Evolutionary conservation across 2,113 vertebrate genomes (phyloP), one percentile per base, ranked within the genome.

Genomic region (Boulengeromyrus knoepffleri): DNA sequence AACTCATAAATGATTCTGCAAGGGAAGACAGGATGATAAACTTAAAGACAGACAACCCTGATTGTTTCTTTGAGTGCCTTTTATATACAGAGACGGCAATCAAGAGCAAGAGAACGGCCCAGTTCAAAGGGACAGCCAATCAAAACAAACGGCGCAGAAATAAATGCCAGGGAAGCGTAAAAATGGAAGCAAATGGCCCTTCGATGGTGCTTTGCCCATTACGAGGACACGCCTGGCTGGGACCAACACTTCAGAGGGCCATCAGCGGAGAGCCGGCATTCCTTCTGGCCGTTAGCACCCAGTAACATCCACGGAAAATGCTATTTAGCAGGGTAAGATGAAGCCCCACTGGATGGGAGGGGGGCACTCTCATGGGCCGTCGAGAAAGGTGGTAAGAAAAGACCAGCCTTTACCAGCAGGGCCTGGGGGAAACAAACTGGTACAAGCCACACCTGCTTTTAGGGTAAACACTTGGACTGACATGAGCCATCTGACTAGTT

Each of bases 1-100:
- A 96, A 97, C 92, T 97, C 95, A 90, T 95, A 98, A 52, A 99
- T 94, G 88, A 93, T 91, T 92, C 98, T 99, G 92, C 17, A 2
- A 24, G 1, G 94, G 10, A 90, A 7, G 13, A 86, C 15, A 24
- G 2, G 5, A 87, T 8, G 49, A 31, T 36, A 87, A 52, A 86
- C 47, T 13, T 12, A 66, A n/a, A 62, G 58, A 66, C 9, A 27
- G 58, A 66, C 58, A 66, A 27, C n/a, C n/a, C n/a, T 9, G 24
- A 66, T 5, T 50, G 47, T 86, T 86, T 24, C 85, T 27, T 66
- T 3, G n/a, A 66, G 8, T 27, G 62, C 62, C 62, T 66, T 27
- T 66, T 27, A 66, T 66, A 27, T n/a, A 66, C 5, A 1, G 53
- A 66, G 62, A 66, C 24, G 9, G 62, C 62, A 66, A 27, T 31